phyloP scores from a whole-genome alignment of 2,797 vertebrate genomes.

The Anableps anableps region DNA sequence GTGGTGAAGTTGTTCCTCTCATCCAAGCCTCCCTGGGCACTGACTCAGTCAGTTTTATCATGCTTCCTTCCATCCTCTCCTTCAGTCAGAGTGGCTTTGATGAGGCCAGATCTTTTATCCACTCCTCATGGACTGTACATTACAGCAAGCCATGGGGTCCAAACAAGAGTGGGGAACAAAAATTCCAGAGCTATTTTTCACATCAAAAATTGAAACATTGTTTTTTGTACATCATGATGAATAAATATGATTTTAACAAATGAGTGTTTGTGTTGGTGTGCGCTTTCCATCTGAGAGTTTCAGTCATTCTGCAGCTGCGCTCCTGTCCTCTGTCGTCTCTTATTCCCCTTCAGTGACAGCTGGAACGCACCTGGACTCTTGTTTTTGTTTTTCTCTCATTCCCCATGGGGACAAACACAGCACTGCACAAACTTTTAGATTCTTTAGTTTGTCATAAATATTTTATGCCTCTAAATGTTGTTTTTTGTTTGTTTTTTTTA shows the following conservation, averaged over 20 bases:
- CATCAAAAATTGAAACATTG: slow-evolving; percentile 59
- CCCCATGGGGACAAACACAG: slow-evolving; percentile 19
- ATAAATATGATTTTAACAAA: slow-evolving; percentile 82
- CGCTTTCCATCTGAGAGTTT: slow-evolving; percentile 1
- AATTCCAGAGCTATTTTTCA: slow-evolving; percentile 75
- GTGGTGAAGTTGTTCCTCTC: slow-evolving; percentile 43
- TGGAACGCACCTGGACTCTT: slow-evolving; percentile 42
- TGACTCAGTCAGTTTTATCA: slow-evolving; percentile 32
- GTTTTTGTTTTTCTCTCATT: slow-evolving; percentile 34
- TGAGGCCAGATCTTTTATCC: slow-evolving; percentile 42
- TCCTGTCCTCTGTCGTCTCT: slow-evolving; percentile 4
- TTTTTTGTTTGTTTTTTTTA: not conserved
- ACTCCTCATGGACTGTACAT: slow-evolving; percentile 37
- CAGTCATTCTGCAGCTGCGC: slow-evolving; percentile 20
- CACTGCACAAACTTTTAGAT: slow-evolving; percentile 14
- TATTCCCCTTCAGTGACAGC: slow-evolving; percentile 23
- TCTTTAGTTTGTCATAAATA: slow-evolving; percentile 20
- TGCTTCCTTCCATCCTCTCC: slow-evolving; percentile 16
- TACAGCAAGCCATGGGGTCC: slow-evolving; percentile 35
- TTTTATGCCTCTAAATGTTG: slow-evolving; percentile 6
- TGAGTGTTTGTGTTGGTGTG: not conserved
- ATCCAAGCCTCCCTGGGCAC: slow-evolving; percentile 17
- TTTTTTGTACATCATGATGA: slow-evolving; percentile 79
- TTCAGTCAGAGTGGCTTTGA: slow-evolving; percentile 41
- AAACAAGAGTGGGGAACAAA: slow-evolving; percentile 50